phyloP scores from a whole-genome alignment of 2,113 vertebrate species.

The Alethe diademata region DNA sequence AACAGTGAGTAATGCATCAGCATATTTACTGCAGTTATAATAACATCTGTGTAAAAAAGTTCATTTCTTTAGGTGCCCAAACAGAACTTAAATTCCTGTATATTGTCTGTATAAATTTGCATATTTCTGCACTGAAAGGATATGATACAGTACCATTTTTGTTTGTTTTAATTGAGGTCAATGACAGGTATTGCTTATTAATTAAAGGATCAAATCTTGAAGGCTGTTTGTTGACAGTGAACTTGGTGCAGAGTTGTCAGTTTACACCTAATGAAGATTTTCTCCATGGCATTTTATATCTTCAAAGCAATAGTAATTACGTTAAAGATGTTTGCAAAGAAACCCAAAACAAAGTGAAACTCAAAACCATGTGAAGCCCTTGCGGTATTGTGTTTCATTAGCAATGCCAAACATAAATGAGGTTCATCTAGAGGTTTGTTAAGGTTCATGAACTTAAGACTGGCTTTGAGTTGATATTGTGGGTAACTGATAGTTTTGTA shows the following conservation, averaged over 20 bases:
- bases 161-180: background rate
- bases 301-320: background rate
- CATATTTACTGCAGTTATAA: conserved; percentile 6
- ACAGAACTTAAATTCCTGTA: background rate
- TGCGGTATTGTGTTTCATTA: background rate
- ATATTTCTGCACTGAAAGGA: background rate
- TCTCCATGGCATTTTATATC: background rate
- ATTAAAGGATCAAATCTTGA: background rate
- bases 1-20: conserved; percentile 3
- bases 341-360: background rate
- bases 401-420: background rate
- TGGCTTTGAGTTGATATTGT: background rate
- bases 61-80: background rate
- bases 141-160: background rate
- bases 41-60: background rate
- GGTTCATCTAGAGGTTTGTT: background rate
- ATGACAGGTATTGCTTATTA: background rate
- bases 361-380: background rate
- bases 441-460: background rate
- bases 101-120: background rate
- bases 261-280: background rate
- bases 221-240: background rate
- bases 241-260: background rate
- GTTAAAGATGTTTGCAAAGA: background rate
- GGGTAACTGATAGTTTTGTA: background rate